phyloP scores from a whole-genome alignment of 2,113 vertebrate genomes.

The Polypterus bichir region DNA sequence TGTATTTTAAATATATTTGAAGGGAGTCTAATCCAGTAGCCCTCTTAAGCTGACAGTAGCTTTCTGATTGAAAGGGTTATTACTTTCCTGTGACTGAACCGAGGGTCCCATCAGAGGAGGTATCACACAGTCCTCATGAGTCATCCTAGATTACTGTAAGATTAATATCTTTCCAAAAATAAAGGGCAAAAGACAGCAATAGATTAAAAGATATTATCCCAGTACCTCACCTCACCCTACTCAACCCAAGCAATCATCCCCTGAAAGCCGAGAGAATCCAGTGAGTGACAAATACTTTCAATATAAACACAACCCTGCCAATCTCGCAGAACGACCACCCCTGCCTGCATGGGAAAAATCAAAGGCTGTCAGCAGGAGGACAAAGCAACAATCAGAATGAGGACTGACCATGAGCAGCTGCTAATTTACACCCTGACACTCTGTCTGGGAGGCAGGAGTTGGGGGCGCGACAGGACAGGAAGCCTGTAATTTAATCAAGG shows the following conservation, averaged over 20 bases:
- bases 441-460: conserved; percentile 3
- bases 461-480: conserved; percentile 22
- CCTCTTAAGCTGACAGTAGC: background rate
- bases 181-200: background rate
- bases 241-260: conserved; percentile 11
- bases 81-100: conserved; percentile 3
- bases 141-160: conserved; percentile 13
- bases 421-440: conserved; percentile 16
- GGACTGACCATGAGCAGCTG: conserved; percentile 10
- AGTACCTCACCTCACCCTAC: background rate
- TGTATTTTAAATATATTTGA: no score
- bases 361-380: conserved; percentile 8
- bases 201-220: background rate
- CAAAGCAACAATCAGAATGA: background rate
- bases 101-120: conserved; percentile 2
- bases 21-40: no score
- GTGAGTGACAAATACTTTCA: background rate
- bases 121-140: conserved; percentile 4
- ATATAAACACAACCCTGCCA: conserved; percentile 12
- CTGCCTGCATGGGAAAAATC: conserved; percentile 9
- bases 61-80: conserved; percentile 9
- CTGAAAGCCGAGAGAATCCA: conserved; percentile 8
- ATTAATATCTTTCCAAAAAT: conserved; percentile 16
- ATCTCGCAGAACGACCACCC: conserved; percentile 2
- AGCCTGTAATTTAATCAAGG: conserved; percentile 37